phyloP scores from a whole-genome alignment of 2,888 invertebrate genomes.

The Campaea margaritaria region DNA sequence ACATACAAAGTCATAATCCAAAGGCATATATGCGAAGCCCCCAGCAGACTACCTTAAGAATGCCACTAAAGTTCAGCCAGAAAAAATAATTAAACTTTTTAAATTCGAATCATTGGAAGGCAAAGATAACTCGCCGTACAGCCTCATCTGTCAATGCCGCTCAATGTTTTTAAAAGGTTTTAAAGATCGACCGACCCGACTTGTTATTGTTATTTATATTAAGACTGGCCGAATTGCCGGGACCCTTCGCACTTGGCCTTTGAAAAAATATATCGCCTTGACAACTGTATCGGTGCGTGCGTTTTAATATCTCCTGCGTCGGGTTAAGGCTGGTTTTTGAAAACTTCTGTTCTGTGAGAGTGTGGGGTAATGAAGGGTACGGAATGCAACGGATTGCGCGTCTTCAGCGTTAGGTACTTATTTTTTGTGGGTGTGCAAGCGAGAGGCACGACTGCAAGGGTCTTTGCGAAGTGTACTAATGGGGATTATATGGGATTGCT shows the following conservation, averaged over 20 bases:
- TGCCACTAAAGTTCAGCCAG: slow-evolving; percentile 4
- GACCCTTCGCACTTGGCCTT: slow-evolving; percentile 46
- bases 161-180: slow-evolving; percentile 77
- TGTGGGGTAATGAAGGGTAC: slow-evolving; percentile 66
- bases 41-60: not conserved
- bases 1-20: no score
- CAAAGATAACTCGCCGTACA: slow-evolving; percentile 61
- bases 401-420: slow-evolving; percentile 73
- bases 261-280: slow-evolving; percentile 48
- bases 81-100: slow-evolving; percentile 26
- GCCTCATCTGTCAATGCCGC: slow-evolving; percentile 77
- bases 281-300: slow-evolving; percentile 21
- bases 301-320: slow-evolving; percentile 54
- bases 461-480: slow-evolving; percentile 80
- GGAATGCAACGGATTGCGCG: slow-evolving; percentile 81
- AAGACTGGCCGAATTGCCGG: slow-evolving; percentile 68
- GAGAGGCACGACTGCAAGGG: slow-evolving; percentile 61
- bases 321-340: slow-evolving; percentile 50
- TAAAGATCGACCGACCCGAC: slow-evolving; percentile 65
- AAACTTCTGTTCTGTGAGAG: slow-evolving; percentile 33
- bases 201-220: slow-evolving; percentile 83
- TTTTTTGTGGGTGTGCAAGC: slow-evolving; percentile 79
- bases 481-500: slow-evolving; percentile 75
- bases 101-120: slow-evolving; percentile 23
- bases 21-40: no score